Conservation (phyloP, 1,140 invertebrate genomes). For the Drosophila ercepeae region DNA sequence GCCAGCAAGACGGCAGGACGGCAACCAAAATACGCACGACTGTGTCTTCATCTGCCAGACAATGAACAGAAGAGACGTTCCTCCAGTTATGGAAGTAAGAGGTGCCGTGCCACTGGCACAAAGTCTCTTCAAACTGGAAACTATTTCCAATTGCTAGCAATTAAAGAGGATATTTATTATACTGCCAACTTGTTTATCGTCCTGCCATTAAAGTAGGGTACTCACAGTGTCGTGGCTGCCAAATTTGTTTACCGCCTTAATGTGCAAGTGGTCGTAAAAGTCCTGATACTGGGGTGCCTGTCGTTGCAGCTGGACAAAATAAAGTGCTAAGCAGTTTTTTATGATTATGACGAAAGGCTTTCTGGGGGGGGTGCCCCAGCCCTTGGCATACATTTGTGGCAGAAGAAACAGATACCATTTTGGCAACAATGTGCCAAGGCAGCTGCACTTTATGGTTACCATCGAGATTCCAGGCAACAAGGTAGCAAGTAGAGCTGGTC, state of each 20-base stretch:
- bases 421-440: constrained; percentile 7
- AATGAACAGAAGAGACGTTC: background rate
- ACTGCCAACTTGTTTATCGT: background rate
- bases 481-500: background rate
- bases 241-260: constrained; percentile 50
- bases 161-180: background rate
- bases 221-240: background rate
- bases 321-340: constrained; percentile 67
- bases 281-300: constrained; percentile 11
- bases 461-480: constrained; percentile 15
- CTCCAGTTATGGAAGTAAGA: too few species aligned
- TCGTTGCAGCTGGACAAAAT: constrained; percentile 31
- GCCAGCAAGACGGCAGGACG: constrained; percentile 9
- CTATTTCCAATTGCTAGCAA: background rate
- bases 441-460: constrained; percentile 15
- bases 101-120: too few species aligned
- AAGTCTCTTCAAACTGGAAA: background rate
- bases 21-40: constrained; percentile 14
- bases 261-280: constrained; percentile 49
- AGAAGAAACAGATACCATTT: background rate
- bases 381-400: background rate
- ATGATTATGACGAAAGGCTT: constrained; percentile 66
- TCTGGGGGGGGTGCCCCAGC: background rate
- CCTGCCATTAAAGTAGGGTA: background rate
- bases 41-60: constrained; percentile 9